Base-by-base conservation (phyloP, 35 echinoderm and acorn worm species). In the Stichopus chloronotus region DNA sequence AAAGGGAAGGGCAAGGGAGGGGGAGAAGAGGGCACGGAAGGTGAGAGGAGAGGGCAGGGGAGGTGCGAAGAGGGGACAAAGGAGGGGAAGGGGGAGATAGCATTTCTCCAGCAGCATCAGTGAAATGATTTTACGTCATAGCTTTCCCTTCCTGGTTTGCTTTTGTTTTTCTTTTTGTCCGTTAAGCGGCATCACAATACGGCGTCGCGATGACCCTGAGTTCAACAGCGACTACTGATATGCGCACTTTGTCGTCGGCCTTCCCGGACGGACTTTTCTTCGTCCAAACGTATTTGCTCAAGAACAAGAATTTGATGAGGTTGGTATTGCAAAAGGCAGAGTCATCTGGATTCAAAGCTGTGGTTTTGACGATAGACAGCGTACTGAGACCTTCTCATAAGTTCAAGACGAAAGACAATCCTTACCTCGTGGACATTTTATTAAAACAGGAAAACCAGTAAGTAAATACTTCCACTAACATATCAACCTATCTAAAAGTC, bases 331-430 rank as follows among this genome's bases (percentile, higher is more conserved):
- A 69, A 85, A 59, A 84, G 91, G 91, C 80, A 13, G 91, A 92
- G 79, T 56, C 55, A 8, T 52, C 53, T 16, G 91, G 91, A 25
- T 92, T 92, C 91, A 84, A 92, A 60, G 91, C 91, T 61, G 22
- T 92, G 9, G 91, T 92, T 1, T 43, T 92, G 8, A 92, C 91
- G 9, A 78, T 92, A 52, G 91, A 92, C 81, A 30, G 72, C 56
- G 52, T 76, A 56, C 8, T 87, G 8, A 54, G 30, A 22, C 52
- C 84, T 7, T 56, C 8, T 16, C 58, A 54, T 58, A 56, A 12
- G 56, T 14, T 90, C 5, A 13, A 13, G 19, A 57, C n/a, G 78
- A 72, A 57, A 61, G 58, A 61, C 17, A 87, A 30, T 58, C 10
- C 56, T 57, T 87, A 13, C 84, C 54, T 58, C 11, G 16, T 87